These are phyloP conservation scores for Pammene fasciana DNA, from an alignment of 2,888 invertebrate genomes.

Conservation along the genomic window DNA sequence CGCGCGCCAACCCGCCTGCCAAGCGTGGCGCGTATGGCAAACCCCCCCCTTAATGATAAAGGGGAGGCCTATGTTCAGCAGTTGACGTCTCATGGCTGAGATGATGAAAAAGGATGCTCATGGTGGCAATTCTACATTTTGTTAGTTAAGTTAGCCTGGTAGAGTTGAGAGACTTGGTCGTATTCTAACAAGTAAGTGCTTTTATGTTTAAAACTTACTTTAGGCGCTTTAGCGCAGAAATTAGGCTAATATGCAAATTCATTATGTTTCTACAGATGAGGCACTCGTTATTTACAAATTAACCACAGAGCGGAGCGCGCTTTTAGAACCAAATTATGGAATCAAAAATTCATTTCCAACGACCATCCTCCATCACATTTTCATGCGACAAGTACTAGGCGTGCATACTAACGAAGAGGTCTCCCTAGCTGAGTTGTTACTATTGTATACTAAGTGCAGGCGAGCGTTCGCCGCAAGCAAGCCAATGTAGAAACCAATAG, in stretches of 20 bases:
- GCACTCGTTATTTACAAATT: conserved; percentile 13
- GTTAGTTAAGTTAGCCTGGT: too few relatives aligned
- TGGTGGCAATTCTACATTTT: too few relatives aligned
- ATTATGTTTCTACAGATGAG: too few relatives aligned
- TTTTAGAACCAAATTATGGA: conserved; percentile 25
- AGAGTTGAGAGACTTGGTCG: too few relatives aligned
- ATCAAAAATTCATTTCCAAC: conserved; percentile 27
- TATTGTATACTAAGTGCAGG: neutral
- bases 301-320: neutral
- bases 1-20: too few relatives aligned
- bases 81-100: too few relatives aligned
- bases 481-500: neutral
- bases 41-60: too few relatives aligned
- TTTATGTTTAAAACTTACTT: too few relatives aligned
- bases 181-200: too few relatives aligned
- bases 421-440: neutral
- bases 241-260: neutral
- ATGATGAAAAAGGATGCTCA: too few relatives aligned
- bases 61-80: too few relatives aligned
- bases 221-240: neutral
- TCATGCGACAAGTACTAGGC: conserved; percentile 27
- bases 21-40: too few relatives aligned
- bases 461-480: neutral
- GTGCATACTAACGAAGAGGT: conserved; percentile 28
- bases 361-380: conserved; percentile 20